Evolutionary conservation across 2,797 vertebrate species (phyloP), one percentile per base, ranked within the genome.

Genomic region (Dromococcyx pavoninus): DNA sequence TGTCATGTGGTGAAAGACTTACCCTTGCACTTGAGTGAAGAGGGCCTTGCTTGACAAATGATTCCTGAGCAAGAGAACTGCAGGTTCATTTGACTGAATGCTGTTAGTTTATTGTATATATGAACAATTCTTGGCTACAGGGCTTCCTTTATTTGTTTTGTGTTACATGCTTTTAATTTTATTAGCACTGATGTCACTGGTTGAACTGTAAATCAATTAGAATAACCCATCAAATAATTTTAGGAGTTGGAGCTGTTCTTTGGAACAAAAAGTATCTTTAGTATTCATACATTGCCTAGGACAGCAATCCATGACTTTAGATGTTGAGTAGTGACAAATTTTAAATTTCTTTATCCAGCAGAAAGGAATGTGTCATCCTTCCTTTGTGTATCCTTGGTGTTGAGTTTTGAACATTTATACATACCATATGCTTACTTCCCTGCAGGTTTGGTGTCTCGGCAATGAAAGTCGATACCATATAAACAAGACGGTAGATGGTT

Each of bases 401-500:
- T 83, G 71, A 41, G 53, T 39, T 86, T 50, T 64, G 65, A 76
- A 23, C 62, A 8, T 11, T 75, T 50, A 13, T 13, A 7, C 4
- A 5, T 33, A 27, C 46, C 25, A 4, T 51, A 22, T 5, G 0
- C 66, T 92, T 93, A 17, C 48, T 86, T 86, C 35, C 80, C 79
- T 95, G 82, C 91, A 99, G 99, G 98, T 99, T 89, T 99, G 99
- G 99, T 99, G 99, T 96, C 98, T 99, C 48, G 99, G 99, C 81
- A 99, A 99, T 84, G 99, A 99, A 96, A 99, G 98, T 56, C 98
- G 99, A 13, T 99, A 99, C 96, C 99, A 99, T 22, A 98, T 99
- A 32, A 99, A 99, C 98, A 99, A 98, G 94, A 99, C 99, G 0
- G 99, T 99, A 18, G 99, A 99, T 10, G 98, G 98, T n/a, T 98